Evolutionary conservation across 2,888 invertebrate genomes (phyloP), one percentile per base, ranked within the genome.

Genomic region (Eupelmus urozonus): DNA sequence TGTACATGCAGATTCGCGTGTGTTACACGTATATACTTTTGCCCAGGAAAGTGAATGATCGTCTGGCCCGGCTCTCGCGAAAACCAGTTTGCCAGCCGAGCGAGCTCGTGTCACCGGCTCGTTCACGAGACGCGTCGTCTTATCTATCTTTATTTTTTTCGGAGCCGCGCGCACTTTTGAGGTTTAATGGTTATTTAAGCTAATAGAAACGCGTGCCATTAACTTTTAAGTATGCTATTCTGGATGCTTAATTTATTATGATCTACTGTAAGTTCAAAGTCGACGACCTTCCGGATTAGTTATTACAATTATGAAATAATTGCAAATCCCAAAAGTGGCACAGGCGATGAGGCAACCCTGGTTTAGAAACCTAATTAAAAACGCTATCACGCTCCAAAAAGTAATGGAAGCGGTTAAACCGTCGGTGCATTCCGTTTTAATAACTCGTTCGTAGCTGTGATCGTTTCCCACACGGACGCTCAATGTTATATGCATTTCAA

Each of bases 281-380:
- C 9, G 16, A 9, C 16, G 40, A 40, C 34, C 62, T 45, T 34
- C 0, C n/a, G n/a, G n/a, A 62, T 62, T 20, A 2, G 62, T 40
- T 20, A 27, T 25, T 7, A 25, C 4, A 3, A 49, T 65, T 65
- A 49, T 65, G 45, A 27, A 65, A 65, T 25, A 23, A 20, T 40
- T 42, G 23, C 42, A 4, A 63, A 23, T 63, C 23, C 16, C 3
- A 7, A 7, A 42, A 45, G 25, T 23, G n/a, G n/a, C 9, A 27
- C 27, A 18, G 1, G 29, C 4, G 18, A 53, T 69, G 53, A 42
- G 18, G 69, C 23, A 69, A 69, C n/a, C 18, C 2, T 9, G 1
- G n/a, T 69, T 57, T 69, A 57, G 69, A 57, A 69, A 69, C 42
- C 25, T 42, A 55, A 57, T 69, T 42, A 57, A 57, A 57, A 57